These are phyloP conservation scores for Dasysyrphus albostriatus DNA, from an alignment of 2,888 invertebrate species.

Conservation along the genomic window DNA sequence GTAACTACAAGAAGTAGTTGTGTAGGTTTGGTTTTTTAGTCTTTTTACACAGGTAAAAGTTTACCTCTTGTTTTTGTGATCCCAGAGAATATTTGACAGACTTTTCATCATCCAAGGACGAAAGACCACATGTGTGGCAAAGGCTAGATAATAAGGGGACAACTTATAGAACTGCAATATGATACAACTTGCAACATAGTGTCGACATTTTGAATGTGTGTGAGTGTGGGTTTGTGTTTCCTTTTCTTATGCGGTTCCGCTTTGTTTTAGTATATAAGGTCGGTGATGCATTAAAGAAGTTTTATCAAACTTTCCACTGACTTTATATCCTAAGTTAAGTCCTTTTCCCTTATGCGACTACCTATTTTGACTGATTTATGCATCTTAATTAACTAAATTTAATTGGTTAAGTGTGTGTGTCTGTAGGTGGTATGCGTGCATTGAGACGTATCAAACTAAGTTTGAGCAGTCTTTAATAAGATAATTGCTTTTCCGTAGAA, in stretches of 20 bases:
- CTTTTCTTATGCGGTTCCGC: slow-evolving; percentile 19
- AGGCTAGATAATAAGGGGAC: not conserved
- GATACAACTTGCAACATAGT: slow-evolving; percentile 52
- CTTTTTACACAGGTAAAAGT: slow-evolving; percentile 40
- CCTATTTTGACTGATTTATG: slow-evolving; percentile 57
- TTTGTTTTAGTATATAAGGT: not conserved
- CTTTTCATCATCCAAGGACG: slow-evolving; percentile 48
- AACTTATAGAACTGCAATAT: slow-evolving; percentile 38
- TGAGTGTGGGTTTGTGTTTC: slow-evolving; percentile 9
- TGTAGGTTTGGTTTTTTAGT: slow-evolving; percentile 31
- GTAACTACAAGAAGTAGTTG: slow-evolving; percentile 46
- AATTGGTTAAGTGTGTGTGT: slow-evolving; percentile 50
- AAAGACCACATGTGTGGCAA: slow-evolving; percentile 51
- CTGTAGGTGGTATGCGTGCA: not conserved
- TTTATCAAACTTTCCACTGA: slow-evolving; percentile 60
- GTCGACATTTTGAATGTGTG: slow-evolving; percentile 4
- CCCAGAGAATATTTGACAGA: slow-evolving; percentile 42
- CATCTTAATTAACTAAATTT: slow-evolving; percentile 70
- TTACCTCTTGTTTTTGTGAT: slow-evolving; percentile 41
- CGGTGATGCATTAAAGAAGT: slow-evolving; percentile 10
- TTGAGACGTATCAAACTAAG: not conserved
- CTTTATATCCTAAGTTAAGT: slow-evolving; percentile 51
- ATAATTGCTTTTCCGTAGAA: slow-evolving; percentile 1
- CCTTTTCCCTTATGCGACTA: slow-evolving; percentile 10
- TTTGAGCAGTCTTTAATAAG: not conserved